Evolutionary conservation across 2,797 vertebrate species (phyloP), one percentile per base, ranked within the genome.

Genomic region (Alca torda): DNA sequence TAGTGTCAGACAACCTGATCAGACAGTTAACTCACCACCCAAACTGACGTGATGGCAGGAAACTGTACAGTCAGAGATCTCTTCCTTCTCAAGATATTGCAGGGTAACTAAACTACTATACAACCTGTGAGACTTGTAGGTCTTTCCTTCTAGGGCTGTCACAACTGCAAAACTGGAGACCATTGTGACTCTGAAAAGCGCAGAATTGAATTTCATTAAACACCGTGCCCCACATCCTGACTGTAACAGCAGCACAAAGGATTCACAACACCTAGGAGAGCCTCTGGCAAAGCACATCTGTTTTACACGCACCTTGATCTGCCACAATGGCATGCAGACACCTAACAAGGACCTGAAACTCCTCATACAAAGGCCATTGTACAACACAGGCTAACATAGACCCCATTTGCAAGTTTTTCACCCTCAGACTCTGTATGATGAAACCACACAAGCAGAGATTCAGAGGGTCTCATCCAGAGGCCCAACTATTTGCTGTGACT

Each of bases 181-280:
- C 17, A 8, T 4, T 19, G 7, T n/a, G 53, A 39, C 25, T 50
- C 51, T 53, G n/a, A 65, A 68, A 87, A 90, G 15, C 8, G 41
- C 12, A 33, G n/a, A 56, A 30, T 1, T 28, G 3, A 75, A 16
- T 25, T 28, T 4, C 5, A 51, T 18, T 35, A 48, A 89, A 35
- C 24, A 60, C 4, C 0, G 0, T 37, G 24, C 9, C 11, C 14
- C n/a, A 81, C 24, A 60, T 13, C 31, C 41, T 35, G 14, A 23
- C 26, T 39, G 5, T 39, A 26, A 46, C 3, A 46, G 17, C 19
- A 80, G 16, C 25, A 45, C 25, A 45, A 69, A 79, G 20, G 10
- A 24, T 63, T 74, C 30, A 13, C 19, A 57, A 7, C 3, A 56
- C 20, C 11, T n/a, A 41, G 51, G 31, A 73, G 30, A 43, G 8